Base-by-base conservation (phyloP, 2,888 invertebrate species). In the Mimachlamys varia region DNA sequence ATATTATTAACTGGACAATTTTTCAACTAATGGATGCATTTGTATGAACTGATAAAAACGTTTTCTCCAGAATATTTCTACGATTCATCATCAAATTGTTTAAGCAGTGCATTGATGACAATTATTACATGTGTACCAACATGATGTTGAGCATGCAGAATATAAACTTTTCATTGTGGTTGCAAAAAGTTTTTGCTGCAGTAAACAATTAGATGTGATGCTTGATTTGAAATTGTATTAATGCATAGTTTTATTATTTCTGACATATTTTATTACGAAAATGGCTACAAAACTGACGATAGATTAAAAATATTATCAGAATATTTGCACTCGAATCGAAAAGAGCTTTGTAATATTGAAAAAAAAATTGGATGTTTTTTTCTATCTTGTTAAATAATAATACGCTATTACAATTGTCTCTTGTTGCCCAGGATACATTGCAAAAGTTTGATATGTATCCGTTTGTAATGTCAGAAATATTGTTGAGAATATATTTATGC, bases 371-470 rank as follows among this genome's bases (percentile, higher is more conserved):
- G 5, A 27, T 76, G 76, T 76, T 33, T 15, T 76, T 76, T 76
- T 76, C 76, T 76, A 76, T 76, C 76, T 76, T 76, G 76, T 76
- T 76, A 12, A 76, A 76, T 76, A 33, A 76, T 76, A 76, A 55
- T 76, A 58, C 19, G 4, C n/a, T 62, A 76, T 13, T 76, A 33
- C 58, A 19, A 19, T 22, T 76, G 76, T 76, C 76, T 76, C 76
- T 76, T 58, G 3, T 44, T 44, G 58, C 1, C 15, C 19, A 19
- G 22, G 27, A 33, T 76, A 33, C 33, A 33, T 76, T 76, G 76
- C 76, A 33, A 76, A 76, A 13, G 33, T 7, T n/a, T 22, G 33
- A 76, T 27, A 76, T 76, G 76, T 76, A 76, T 76, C 33, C 13
- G 27, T 27, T 76, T 76, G 76, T 33, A 27, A 76, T 76, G 76